Percentiles rank a stretch among this genome's conserved stretches.
Conservation (phyloP, 2,888 invertebrate species). For the Lysandra bellargus region DNA sequence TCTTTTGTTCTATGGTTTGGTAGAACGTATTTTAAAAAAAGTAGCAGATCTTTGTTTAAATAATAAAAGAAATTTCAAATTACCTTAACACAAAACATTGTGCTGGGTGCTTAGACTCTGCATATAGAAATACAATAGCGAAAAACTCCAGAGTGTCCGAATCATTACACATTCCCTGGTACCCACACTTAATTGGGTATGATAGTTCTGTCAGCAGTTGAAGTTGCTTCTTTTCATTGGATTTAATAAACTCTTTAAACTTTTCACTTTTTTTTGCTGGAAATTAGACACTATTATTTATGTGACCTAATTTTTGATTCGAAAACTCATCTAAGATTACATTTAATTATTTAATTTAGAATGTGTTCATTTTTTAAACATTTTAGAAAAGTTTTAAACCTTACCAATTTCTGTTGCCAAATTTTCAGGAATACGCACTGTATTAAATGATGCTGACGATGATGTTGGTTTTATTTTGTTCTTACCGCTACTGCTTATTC, state of each 20-base stretch:
- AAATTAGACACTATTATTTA: conserved; percentile 42
- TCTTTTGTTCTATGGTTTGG: too few species aligned
- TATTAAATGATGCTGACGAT: conserved; percentile 48
- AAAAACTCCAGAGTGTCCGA: conserved; percentile 51
- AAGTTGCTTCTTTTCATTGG: neutral
- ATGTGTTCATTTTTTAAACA: too few species aligned
- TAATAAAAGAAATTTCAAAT: conserved; percentile 43
- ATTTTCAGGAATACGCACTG: conserved; percentile 47
- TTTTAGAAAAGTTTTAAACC: neutral
- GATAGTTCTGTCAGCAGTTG: neutral
- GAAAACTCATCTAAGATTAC: neutral
- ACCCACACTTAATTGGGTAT: neutral
- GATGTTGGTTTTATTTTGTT: conserved; percentile 51
- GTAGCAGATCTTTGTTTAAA: neutral
- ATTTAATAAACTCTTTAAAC: conserved; percentile 31
- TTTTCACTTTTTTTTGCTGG: conserved; percentile 42
- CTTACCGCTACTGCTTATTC: conserved; percentile 54
- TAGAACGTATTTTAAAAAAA: too few species aligned
- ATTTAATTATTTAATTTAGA: too few species aligned
- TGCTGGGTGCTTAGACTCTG: conserved; percentile 65
- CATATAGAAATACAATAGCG: conserved; percentile 55
- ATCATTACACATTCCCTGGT: neutral
- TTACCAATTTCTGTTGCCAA: conserved; percentile 31
- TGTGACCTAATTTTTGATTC: too few species aligned
- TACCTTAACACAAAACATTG: conserved; percentile 66